Evolutionary conservation across 2,113 vertebrate genomes (phyloP), one percentile per base, ranked within the genome.

Genomic region (Astur gentilis): DNA sequence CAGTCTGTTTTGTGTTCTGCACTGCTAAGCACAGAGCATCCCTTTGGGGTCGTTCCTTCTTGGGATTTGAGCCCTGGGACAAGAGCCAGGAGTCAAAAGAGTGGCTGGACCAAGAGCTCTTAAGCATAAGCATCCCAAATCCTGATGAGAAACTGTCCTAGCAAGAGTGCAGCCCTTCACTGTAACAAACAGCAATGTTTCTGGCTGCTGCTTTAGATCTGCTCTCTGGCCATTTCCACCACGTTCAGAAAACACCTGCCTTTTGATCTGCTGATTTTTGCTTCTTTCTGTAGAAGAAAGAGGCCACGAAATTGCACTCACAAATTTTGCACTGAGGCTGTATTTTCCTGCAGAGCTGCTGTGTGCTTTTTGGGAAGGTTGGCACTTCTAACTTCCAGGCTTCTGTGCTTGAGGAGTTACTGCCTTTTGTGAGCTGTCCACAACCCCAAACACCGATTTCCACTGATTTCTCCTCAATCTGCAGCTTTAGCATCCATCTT

Each of bases 101-200:
- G 31, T 34, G 45, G 36, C 34, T 0, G 3, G 44, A 44, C 13
- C 49, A 47, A 26, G 61, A 75, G 18, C 4, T 76, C 31, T 60
- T 65, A 34, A 18, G 44, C 22, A 14, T 32, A 65, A 71, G 16
- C 17, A 44, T 71, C 70, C 16, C 32, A 76, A 76, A 2, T 32
- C 34, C 19, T 34, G 38, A 60, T 65, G 31, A 42, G 64, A 82
- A 72, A 27, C 38, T 66, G 23, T 31, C 55, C 32, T 8, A 82
- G n/a, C 26, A 54, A 75, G 45, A 47, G 21, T 3, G 2, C 26
- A 49, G 40, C 47, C 72, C 7, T 44, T 44, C 40, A 36, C 6
- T 38, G 6, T 5, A 34, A n/a, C 1, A 2, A 13, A 11, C 13
- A 69, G 25, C 0, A 2, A 12, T 10, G 27, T 44, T 72, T 73